Percentiles rank a stretch among this genome's conserved stretches.
phyloP scores from a whole-genome alignment of 1,140 invertebrate genomes.

The Nixonia krombeini region DNA sequence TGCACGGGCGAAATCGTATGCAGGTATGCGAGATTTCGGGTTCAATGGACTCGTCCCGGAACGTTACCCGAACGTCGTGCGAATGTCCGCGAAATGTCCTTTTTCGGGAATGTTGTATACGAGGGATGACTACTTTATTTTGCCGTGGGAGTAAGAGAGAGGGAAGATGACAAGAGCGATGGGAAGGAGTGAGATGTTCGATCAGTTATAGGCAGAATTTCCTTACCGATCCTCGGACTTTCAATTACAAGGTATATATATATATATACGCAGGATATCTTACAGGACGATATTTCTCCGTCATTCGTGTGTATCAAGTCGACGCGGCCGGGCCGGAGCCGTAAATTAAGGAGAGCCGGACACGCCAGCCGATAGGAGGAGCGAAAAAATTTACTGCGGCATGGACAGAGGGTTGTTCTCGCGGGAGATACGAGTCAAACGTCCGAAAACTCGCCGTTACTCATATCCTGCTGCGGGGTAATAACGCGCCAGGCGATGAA shows the following conservation, averaged over 20 bases:
- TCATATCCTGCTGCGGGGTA: neutral
- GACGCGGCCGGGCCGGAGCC: slow-evolving; percentile 44
- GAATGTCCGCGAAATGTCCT: too few relatives aligned
- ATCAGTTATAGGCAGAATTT: neutral
- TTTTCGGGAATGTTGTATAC: neutral
- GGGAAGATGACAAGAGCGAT: too few relatives aligned
- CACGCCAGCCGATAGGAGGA: slow-evolving; percentile 29
- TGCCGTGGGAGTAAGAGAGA: too few relatives aligned
- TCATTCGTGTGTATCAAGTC: slow-evolving; percentile 47
- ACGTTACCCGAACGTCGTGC: too few relatives aligned
- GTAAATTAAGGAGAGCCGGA: slow-evolving; percentile 48
- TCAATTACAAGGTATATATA: too few relatives aligned
- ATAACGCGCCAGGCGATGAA: neutral
- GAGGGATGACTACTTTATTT: neutral
- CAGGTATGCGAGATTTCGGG: too few relatives aligned
- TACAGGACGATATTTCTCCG: slow-evolving; percentile 39
- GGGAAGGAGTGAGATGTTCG: too few relatives aligned
- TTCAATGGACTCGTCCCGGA: too few relatives aligned
- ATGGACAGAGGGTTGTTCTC: neutral
- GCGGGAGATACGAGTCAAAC: neutral
- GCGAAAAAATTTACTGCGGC: slow-evolving; percentile 43
- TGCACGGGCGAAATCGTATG: too few relatives aligned
- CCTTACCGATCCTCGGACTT: neutral
- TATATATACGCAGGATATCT: slow-evolving; percentile 28
- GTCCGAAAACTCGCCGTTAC: neutral